A percentile compares a stretch with the other conserved stretches of the same genome.
phyloP scores from a whole-genome alignment of 2,888 invertebrate genomes.

The Hipparchia semele region DNA sequence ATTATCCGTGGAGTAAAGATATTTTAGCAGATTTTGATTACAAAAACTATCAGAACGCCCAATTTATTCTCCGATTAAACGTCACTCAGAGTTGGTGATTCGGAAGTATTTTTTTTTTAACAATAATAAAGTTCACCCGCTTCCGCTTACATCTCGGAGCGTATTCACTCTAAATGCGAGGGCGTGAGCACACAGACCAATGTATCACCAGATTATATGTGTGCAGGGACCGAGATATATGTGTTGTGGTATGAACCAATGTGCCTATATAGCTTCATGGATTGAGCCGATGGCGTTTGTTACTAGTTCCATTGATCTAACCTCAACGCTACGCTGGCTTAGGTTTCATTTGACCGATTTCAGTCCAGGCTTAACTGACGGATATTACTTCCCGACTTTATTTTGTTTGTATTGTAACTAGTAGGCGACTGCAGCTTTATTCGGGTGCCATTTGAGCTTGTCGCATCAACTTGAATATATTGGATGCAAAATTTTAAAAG shows the following conservation, averaged over 20 bases:
- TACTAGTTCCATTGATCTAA: slow-evolving; percentile 43
- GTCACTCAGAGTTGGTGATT: too few relatives aligned
- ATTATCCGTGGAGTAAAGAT: too few relatives aligned
- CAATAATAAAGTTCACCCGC: slow-evolving; percentile 7
- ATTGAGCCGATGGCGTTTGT: slow-evolving; percentile 45
- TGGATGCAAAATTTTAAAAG: not conserved
- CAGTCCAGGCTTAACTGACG: slow-evolving; percentile 30
- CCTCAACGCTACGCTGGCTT: slow-evolving; percentile 37
- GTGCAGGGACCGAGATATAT: slow-evolving; percentile 64
- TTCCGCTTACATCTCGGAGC: slow-evolving; percentile 41
- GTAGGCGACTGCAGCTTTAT: not conserved
- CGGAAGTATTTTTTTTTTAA: too few relatives aligned
- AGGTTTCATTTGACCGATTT: slow-evolving; percentile 35
- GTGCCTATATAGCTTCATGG: slow-evolving; percentile 46
- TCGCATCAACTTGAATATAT: not conserved
- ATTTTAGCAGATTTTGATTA: too few relatives aligned
- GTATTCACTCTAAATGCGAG: slow-evolving; percentile 55
- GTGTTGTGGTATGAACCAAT: slow-evolving; percentile 49
- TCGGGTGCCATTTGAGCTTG: not conserved
- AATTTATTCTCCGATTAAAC: too few relatives aligned
- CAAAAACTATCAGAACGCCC: too few relatives aligned
- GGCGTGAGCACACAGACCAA: slow-evolving; percentile 68
- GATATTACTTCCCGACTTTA: slow-evolving; percentile 16
- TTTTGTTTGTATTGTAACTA: slow-evolving; percentile 18
- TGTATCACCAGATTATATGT: slow-evolving; percentile 76